Conservation (phyloP, 2,113 vertebrate genomes). For the Lepidothrix coronata region DNA sequence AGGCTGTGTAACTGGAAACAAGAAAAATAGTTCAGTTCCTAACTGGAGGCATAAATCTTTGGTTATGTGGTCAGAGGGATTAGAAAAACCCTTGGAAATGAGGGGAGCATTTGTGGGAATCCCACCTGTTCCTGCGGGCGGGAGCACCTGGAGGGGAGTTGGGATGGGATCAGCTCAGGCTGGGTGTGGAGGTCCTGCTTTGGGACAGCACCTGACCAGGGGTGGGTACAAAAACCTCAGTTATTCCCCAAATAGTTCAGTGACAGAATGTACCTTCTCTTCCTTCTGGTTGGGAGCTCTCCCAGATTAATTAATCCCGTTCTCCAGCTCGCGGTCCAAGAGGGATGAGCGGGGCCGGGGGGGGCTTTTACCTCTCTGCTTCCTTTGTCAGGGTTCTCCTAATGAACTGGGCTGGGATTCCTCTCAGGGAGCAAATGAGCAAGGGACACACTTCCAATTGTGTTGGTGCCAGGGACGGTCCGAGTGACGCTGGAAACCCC, state of each 20-base stretch:
- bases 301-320: neutral
- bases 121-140: neutral
- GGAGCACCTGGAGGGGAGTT: neutral
- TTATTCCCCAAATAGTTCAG: neutral
- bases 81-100: neutral
- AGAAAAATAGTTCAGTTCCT: neutral
- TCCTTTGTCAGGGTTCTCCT: neutral
- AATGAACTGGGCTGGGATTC: neutral
- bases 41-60: neutral
- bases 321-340: rapidly evolving
- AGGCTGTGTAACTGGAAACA: neutral
- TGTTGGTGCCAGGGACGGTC: neutral
- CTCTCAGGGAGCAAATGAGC: neutral
- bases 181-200: neutral
- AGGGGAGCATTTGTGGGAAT: neutral
- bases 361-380: neutral
- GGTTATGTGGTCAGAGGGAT: conserved; percentile 6
- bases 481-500: neutral
- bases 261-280: neutral
- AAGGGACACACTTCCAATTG: rapidly evolving
- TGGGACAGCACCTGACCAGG: neutral
- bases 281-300: neutral
- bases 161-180: neutral
- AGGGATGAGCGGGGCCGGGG: neutral
- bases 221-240: neutral